A percentile compares a stretch with the other conserved stretches of the same genome.
These are phyloP conservation scores for Dryadula phaetusa DNA, from an alignment of 2,888 invertebrate species.

Conservation along the genomic window DNA sequence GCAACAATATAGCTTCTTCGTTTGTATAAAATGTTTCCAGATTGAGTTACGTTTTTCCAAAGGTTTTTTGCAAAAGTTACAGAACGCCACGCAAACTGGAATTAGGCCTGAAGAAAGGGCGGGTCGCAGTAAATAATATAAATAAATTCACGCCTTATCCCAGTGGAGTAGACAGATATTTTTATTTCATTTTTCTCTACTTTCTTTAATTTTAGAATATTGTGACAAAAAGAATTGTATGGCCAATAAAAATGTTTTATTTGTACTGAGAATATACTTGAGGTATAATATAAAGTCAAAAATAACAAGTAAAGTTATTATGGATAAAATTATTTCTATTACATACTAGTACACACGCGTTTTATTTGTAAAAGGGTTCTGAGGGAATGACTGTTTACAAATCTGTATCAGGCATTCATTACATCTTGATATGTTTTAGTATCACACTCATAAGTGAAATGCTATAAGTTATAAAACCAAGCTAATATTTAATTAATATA, in stretches of 20 bases:
- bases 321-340: too few species aligned
- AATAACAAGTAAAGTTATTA: too few species aligned
- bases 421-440: too few species aligned
- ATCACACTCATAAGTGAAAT: background rate
- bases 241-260: background rate
- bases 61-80: slow-evolving; percentile 2
- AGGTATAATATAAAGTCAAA: background rate
- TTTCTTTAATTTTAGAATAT: background rate
- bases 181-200: slow-evolving; percentile 7
- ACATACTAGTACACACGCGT: too few species aligned
- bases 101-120: slow-evolving; percentile 8
- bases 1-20: background rate
- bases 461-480: background rate
- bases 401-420: too few species aligned
- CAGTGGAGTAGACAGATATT: slow-evolving; percentile 12
- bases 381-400: too few species aligned
- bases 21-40: slow-evolving; percentile 4
- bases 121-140: slow-evolving; percentile 20
- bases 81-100: slow-evolving; percentile 9
- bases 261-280: background rate
- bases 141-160: slow-evolving; percentile 18
- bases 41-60: slow-evolving; percentile 1
- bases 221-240: background rate
- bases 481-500: background rate
- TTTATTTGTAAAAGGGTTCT: too few species aligned